phyloP scores from a whole-genome alignment of 35 echinoderm and acorn worm species.

The Hemicentrotus pulcherrimus region DNA sequence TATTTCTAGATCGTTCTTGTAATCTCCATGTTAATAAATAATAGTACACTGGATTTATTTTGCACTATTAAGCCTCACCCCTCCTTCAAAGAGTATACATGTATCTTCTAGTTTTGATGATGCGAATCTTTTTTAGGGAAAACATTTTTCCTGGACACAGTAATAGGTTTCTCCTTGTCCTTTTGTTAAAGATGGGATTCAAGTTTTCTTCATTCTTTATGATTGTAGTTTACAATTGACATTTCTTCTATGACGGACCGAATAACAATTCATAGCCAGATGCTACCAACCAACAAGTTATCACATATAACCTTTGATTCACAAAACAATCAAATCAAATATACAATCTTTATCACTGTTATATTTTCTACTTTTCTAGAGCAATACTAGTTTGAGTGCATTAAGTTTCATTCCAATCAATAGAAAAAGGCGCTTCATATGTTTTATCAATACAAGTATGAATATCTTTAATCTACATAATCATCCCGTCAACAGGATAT shows the following conservation, averaged over 20 bases:
- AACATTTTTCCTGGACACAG: too few relatives aligned
- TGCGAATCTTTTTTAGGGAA: too few relatives aligned
- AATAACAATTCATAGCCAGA: background rate
- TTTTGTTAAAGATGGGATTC: too few relatives aligned
- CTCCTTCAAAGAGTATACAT: background rate
- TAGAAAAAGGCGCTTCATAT: background rate
- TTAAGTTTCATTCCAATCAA: background rate
- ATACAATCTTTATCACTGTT: background rate
- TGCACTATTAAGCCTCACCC: background rate
- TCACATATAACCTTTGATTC: background rate
- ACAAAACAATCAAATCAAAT: background rate
- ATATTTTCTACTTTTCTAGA: background rate
- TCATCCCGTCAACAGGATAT: background rate
- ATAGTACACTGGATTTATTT: background rate
- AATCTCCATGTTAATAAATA: background rate
- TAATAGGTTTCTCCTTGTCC: too few relatives aligned
- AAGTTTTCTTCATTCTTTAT: too few relatives aligned
- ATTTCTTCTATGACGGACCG: background rate
- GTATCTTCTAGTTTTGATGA: background rate
- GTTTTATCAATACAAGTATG: background rate
- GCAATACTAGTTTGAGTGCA: background rate
- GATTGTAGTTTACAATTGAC: too few relatives aligned
- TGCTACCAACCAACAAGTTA: background rate
- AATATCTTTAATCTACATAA: background rate
- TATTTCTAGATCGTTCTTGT: background rate